Percentiles rank a stretch among this genome's conserved stretches.
These are phyloP conservation scores for Nesidiocoris tenuis DNA, from an alignment of 2,888 invertebrate genomes.

Conservation along the genomic window DNA sequence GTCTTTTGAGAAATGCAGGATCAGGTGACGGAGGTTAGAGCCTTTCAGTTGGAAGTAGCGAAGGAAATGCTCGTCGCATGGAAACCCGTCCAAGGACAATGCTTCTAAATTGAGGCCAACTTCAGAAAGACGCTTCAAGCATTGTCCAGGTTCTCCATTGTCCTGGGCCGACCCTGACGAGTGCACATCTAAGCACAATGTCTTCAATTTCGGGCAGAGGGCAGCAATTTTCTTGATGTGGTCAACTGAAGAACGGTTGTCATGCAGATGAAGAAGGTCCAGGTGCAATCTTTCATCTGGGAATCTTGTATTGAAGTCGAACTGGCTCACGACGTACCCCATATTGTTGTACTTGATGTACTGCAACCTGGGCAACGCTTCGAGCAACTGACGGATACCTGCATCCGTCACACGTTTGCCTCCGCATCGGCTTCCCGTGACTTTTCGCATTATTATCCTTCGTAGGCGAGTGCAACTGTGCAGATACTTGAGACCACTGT, in stretches of 20 bases:
- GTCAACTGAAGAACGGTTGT: conserved; percentile 37
- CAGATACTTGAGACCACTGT: conserved; percentile 23
- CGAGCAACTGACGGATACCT: conserved; percentile 32
- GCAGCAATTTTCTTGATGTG: conserved; percentile 33
- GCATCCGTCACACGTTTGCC: conserved; percentile 39
- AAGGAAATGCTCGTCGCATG: not conserved
- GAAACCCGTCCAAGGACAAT: conserved; percentile 13
- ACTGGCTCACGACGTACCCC: conserved; percentile 24
- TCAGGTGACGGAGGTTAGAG: conserved; percentile 4
- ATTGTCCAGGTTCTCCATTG: not conserved
- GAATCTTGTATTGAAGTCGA: not conserved
- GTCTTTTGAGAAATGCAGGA: not conserved
- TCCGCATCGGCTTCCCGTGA: conserved; percentile 39
- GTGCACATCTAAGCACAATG: conserved; percentile 30
- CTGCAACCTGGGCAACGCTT: conserved; percentile 23
- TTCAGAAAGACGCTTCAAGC: not conserved
- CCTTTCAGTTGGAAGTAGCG: conserved; percentile 9
- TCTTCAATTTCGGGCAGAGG: conserved; percentile 39
- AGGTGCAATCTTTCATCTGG: not conserved
- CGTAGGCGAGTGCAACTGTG: conserved; percentile 23
- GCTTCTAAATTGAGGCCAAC: not conserved
- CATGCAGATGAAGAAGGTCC: conserved; percentile 39
- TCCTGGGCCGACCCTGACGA: not conserved
- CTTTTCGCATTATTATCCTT: conserved; percentile 40
- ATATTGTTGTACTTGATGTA: conserved; percentile 43